Evolutionary conservation across 2,797 vertebrate species (phyloP).

Genomic region (Discoglossus pictus): DNA sequence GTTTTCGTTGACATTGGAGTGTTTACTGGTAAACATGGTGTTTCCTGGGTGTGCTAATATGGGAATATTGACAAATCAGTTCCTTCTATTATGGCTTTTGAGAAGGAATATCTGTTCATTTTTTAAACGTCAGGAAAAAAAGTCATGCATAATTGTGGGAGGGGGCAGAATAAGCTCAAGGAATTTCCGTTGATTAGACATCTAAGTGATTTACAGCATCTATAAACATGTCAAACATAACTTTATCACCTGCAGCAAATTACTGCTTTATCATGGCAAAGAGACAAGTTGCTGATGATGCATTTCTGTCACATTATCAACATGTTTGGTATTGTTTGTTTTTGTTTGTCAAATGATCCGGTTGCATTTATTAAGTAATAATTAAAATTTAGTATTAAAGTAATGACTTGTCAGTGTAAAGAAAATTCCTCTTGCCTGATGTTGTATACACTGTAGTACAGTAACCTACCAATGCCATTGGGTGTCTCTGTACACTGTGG

Average conservation of each 20-base stretch:
- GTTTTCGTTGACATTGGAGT: conserved; percentile 26
- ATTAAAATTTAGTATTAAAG: conserved; percentile 62
- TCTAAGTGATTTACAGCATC: conserved; percentile 49
- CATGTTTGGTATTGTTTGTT: conserved; percentile 40
- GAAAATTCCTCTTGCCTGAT: conserved; percentile 69
- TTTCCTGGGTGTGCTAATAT: conserved; percentile 42
- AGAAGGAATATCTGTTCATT: conserved; percentile 33
- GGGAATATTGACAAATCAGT: conserved; percentile 44
- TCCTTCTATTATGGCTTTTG: conserved; percentile 33
- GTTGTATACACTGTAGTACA: conserved; percentile 67
- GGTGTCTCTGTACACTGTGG: conserved; percentile 68
- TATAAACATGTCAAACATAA: conserved; percentile 51
- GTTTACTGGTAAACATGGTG: conserved; percentile 44
- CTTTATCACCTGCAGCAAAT: conserved; percentile 51
- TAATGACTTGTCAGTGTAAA: conserved; percentile 63
- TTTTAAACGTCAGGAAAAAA: conserved; percentile 27
- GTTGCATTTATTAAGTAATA: conserved; percentile 64
- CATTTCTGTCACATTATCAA: conserved; percentile 34
- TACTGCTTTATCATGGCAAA: conserved; percentile 36
- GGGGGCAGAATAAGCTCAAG: conserved; percentile 39
- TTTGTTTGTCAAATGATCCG: conserved; percentile 37
- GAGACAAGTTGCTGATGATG: conserved; percentile 43
- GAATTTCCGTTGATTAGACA: conserved; percentile 48
- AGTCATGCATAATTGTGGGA: conserved; percentile 46
- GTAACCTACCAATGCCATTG: conserved; percentile 68